Base-by-base conservation (phyloP, 2,888 invertebrate genomes). In the Xanthia togata region DNA sequence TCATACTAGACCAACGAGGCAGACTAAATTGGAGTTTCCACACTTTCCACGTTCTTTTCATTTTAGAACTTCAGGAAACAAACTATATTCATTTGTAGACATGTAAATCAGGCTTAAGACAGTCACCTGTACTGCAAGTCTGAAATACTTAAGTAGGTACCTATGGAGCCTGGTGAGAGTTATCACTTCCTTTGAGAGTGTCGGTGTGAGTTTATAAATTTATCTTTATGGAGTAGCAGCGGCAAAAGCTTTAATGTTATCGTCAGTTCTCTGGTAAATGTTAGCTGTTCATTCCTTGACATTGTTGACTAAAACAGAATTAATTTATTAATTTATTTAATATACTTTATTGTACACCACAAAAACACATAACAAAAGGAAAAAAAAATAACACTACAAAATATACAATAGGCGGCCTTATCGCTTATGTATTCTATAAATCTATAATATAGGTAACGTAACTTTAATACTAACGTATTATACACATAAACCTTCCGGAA, bases 131-230 rank as follows among this genome's bases (percentile, higher is more conserved):
- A 17, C 38, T 63, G 47, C 44, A 47, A 70, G n/a, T 38, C 26
- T 62, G 41, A 11, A 12, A 41, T 12, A 41, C 11, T 31, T 50
- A 50, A 50, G 31, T 55, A 59, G 8, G 11, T 78, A 26, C 20
- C 17, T 41, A 9, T 8, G 17, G 59, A n/a, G 41, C 38, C 14
- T n/a, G n/a, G 50, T n/a, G 12, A 73, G 72, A 83, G 65, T 83
- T 78, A 78, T 67, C 60, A 73, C 65, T 83, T 82, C 78, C 69
- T 73, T 23, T 59, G 62, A n/a, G 26, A n/a, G 31, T n/a, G 57
- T 26, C 62, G 74, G 14, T 44, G n/a, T 44, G 12, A 53, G 31
- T 59, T 69, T 64, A 73, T 81, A 23, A 73, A 79, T 57, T 53
- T 63, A 57, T 20, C 53, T 70, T 31, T 57, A 81, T 67, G 35